Conservation (phyloP, 2,797 vertebrate species). For the Heterohyrax brucei region DNA sequence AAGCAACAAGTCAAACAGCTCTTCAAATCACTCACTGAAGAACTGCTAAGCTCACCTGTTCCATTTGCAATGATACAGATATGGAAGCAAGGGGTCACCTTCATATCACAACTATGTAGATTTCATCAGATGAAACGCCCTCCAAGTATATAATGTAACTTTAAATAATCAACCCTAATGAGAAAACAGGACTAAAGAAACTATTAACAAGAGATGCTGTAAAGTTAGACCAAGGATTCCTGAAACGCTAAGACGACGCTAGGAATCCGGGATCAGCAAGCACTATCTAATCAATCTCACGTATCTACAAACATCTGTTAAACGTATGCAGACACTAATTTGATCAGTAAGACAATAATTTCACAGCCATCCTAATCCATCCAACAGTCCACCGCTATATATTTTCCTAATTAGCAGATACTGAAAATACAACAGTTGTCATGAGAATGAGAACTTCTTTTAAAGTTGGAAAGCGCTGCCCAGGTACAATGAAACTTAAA, state of each 20-base stretch:
- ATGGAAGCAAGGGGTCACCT: not conserved
- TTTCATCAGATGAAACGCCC: conserved; percentile 40
- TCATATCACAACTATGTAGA: conserved; percentile 12
- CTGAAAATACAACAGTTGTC: conserved; percentile 33
- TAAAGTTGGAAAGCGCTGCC: conserved; percentile 23
- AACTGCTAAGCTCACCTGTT: not conserved
- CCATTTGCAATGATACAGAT: not conserved
- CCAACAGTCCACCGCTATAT: not conserved
- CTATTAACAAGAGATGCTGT: not conserved
- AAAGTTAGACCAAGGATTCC: not conserved
- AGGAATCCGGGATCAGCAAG: not conserved
- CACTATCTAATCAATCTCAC: not conserved
- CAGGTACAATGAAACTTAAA: not conserved
- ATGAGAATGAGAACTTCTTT: not conserved
- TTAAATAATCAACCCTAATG: conserved; percentile 41
- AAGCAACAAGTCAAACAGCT: not conserved
- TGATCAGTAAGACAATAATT: conserved; percentile 30
- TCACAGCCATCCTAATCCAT: not conserved
- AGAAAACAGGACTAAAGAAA: conserved; percentile 52
- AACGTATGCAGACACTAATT: not conserved
- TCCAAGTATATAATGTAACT: not conserved
- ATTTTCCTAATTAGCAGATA: conserved; percentile 60
- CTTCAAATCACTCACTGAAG: conserved; percentile 9
- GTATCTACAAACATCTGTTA: conserved; percentile 3
- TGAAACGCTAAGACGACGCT: not conserved